Evolutionary conservation across 2,797 vertebrate species (phyloP).

Genomic region (Dermochelys coriacea): DNA sequence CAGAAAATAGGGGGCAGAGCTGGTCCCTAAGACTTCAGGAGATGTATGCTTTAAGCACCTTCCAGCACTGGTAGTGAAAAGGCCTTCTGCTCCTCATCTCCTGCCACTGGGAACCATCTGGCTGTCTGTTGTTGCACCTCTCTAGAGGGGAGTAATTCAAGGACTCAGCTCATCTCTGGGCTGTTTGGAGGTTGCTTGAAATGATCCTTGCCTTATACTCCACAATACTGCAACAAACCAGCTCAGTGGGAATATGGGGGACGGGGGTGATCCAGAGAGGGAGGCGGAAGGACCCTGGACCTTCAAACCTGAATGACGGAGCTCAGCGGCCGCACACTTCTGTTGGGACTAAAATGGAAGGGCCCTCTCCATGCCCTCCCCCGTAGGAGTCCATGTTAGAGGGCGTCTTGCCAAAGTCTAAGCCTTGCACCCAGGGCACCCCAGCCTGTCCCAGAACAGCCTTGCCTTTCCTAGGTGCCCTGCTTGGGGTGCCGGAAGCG

Average conservation of each 20-base stretch:
- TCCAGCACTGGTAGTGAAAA: background rate
- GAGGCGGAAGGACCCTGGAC: background rate
- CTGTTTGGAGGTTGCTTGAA: rapidly evolving
- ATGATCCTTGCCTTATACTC: rapidly evolving
- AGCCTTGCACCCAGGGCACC: background rate
- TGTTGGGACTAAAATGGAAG: background rate
- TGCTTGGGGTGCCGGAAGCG: background rate
- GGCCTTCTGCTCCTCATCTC: background rate
- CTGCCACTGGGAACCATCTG: background rate
- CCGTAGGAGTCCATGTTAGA: rapidly evolving
- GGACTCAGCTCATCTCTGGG: background rate
- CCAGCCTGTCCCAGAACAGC: background rate
- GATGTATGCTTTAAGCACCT: background rate
- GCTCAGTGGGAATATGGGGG: background rate
- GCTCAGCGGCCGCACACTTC: background rate
- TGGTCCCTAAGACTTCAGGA: background rate
- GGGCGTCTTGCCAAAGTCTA: background rate
- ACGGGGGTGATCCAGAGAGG: background rate
- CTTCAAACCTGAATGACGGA: conserved; percentile 31
- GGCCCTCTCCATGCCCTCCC: conserved; percentile 51
- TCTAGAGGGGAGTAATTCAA: background rate
- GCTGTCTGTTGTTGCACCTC: background rate
- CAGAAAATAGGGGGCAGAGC: background rate
- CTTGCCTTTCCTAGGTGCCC: conserved; percentile 30
- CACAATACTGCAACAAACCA: rapidly evolving